These are phyloP conservation scores for Antheraea yamamai DNA, from an alignment of 2,888 invertebrate species.

Conservation along the genomic window DNA sequence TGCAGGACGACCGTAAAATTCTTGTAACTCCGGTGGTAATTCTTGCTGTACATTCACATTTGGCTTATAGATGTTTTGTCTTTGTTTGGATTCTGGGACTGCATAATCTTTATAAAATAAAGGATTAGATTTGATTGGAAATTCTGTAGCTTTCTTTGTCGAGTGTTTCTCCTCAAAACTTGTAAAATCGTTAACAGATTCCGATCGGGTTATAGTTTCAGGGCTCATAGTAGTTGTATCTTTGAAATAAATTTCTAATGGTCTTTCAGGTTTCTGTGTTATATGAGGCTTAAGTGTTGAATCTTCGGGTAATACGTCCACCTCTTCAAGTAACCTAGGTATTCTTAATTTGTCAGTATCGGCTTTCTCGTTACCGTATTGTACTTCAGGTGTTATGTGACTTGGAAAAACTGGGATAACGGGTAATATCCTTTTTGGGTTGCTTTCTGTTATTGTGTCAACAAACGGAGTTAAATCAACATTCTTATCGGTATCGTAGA, in stretches of 20 bases:
- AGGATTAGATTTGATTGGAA: constrained; percentile 37
- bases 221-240: constrained; percentile 51
- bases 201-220: constrained; percentile 56
- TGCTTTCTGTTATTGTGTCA: constrained; percentile 46
- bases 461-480: constrained; percentile 46
- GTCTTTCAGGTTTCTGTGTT: constrained; percentile 74
- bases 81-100: constrained; percentile 27
- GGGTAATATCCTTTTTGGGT: constrained; percentile 51
- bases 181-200: constrained; percentile 58
- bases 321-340: constrained; percentile 55
- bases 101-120: constrained; percentile 39
- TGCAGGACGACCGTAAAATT: constrained; percentile 45
- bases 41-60: constrained; percentile 36
- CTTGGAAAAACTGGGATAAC: constrained; percentile 69
- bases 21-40: constrained; percentile 48
- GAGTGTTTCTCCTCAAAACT: constrained; percentile 53
- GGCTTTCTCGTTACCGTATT: constrained; percentile 77
- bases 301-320: constrained; percentile 47
- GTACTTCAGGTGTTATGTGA: constrained; percentile 75
- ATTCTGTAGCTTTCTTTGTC: constrained; percentile 39
- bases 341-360: constrained; percentile 62
- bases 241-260: constrained; percentile 68
- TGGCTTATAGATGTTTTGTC: constrained; percentile 32
- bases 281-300: constrained; percentile 73
- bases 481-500: constrained; percentile 62